Base-by-base conservation (phyloP, 2,888 invertebrate species). In the Melanchra persicariae region DNA sequence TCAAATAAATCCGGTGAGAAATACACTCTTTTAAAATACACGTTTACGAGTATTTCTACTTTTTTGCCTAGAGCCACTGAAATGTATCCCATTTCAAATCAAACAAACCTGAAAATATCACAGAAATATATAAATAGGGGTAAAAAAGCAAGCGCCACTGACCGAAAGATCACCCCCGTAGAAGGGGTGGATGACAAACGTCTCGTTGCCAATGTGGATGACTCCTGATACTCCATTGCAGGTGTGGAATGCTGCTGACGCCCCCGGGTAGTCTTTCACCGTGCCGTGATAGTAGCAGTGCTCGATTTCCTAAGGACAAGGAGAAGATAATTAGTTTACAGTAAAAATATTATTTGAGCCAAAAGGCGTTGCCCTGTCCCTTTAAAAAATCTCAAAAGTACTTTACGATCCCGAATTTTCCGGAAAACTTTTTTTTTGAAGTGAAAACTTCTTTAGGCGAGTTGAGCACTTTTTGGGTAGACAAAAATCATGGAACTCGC, bases 241-340 rank as follows among this genome's bases (percentile, higher is more conserved):
- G 66, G 99, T 99, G 95, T 99, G 99, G 96, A 99, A 98, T 86
- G 99, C 99, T 34, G 99, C 99, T 82, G 98, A 98, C 30, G 99
- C 99, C 83, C 99, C 99, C 10, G 99, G 99, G 95, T 99, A 99
- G 96, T 99, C 99, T 94, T 98, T 99, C 72, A 99, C 99, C 5
- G 98, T 98, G 76, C 99, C 99, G 94, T 99, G 99, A 95, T 99
- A 99, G 96, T 99, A 99, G 94, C 99, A 99, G 96, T 99, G 99
- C 94, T 99, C 99, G 94, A 99, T 98, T 96, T 98, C 98, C 98
- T 99, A 96, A 0, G 47, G 65, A 74, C 64, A 85, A 89, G 70
- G 57, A 59, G 15, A 30, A 4, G 0, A 7, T 6, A 51, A 51
- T 24, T 15, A 51, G 5, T 6, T 2, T 7, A 45, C 45, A 19